Evolutionary conservation across 1,140 invertebrate species (phyloP), one percentile per base, ranked within the genome.

Genomic region (Drosophila aff.): DNA sequence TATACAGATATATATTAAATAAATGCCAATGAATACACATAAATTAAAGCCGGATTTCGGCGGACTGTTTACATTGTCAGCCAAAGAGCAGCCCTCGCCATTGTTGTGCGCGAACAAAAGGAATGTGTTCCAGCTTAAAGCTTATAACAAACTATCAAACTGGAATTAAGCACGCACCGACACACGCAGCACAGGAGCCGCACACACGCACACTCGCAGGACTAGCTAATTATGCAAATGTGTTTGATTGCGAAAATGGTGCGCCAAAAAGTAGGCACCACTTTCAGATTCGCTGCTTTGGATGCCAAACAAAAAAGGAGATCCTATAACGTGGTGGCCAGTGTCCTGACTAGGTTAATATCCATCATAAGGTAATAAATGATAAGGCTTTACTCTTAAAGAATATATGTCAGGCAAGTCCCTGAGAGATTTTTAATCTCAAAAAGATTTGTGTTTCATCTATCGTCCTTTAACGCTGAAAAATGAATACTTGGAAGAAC

Each of bases 81-180:
- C 36, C 67, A 23, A 40, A 53, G 40, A 38, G 55, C 46, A 41
- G 38, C 21, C n/a, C 40, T 18, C 15, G 2, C 52, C 71, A 76
- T 77, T 85, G 78, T 85, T 85, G 31, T 78, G 47, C 23, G 69
- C 46, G 69, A 72, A 73, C 69, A 73, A 73, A 73, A 52, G 69
- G 38, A 47, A 73, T 73, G 69, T 60, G 69, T 60, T 72, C 72
- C 67, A 26, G 81, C 75, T 81, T 79, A 79, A 90, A 90, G 84
- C 79, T 84, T 81, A 81, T 78, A 72, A 63, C 81, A 81, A 89
- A 89, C 85, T 90, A 90, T 90, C 81, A 90, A 89, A 90, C 81
- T 84, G 77, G 85, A 79, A 90, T 89, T 90, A 76, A 81, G 81
- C 71, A 69, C 78, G 82, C 74, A 75, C 66, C 49, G 38, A 47